Base-by-base conservation (phyloP, 2,888 invertebrate genomes). In the Cremastobaeus sp. region DNA sequence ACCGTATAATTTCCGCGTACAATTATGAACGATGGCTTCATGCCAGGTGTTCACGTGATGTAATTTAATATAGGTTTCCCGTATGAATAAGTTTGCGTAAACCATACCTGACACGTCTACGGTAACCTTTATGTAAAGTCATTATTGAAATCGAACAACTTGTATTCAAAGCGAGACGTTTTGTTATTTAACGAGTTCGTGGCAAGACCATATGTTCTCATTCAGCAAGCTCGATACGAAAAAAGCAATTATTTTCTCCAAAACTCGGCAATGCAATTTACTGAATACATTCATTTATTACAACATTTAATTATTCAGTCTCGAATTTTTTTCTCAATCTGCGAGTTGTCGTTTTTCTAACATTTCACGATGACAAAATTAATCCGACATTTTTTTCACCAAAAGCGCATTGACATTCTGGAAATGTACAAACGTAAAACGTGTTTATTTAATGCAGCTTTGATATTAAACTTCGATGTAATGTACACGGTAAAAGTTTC, bases 141-240 rank as follows among this genome's bases (percentile, higher is more conserved):
- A 77, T 82, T 80, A 79, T 78, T 71, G 76, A 71, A 79, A 81
- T 82, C 79, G 78, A 82, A 78, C 80, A 76, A 77, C 77, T 75
- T 74, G 76, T 73, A 81, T 78, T 76, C 54, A 45, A 52, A 69
- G 75, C 48, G 52, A 65, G 57, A 59, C 54, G 45, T 47, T 75
- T 66, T 72, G 69, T 76, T 71, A 59, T 64, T 62, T 78, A 78
- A 78, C 65, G 79, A 80, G 76, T 76, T 78, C 75, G 77, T 65
- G 78, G 76, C 74, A 65, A 47, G 48, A 32, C 65, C 65, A 65
- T 65, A 65, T 65, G 65, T 54, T 65, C 47, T 37, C 28, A 21
- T 47, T 55, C 43, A 54, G n/a, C n/a, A 54, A 64, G 45, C 25
- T 28, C 41, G 8, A n/a, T n/a, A n/a, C n/a, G n/a, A n/a, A 25